A percentile compares a stretch with the other conserved stretches of the same genome.
These are phyloP conservation scores for Scylla paramamosain DNA, from an alignment of 1,140 invertebrate genomes.

Conservation along the genomic window DNA sequence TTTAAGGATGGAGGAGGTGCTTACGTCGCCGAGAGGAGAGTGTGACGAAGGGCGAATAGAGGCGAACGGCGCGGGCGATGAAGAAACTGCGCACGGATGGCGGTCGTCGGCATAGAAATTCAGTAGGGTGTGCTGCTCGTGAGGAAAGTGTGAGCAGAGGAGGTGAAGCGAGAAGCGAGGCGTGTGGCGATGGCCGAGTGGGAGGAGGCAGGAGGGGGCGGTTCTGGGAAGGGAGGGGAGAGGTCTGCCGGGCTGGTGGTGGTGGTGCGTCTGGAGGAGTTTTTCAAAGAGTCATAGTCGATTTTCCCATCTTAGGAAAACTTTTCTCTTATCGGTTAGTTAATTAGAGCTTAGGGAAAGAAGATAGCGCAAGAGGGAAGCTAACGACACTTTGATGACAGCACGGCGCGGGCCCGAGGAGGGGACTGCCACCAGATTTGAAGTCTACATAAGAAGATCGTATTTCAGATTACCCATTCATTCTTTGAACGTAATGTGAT, in stretches of 20 bases:
- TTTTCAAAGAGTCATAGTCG: constrained; percentile 15
- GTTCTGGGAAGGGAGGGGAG: background rate
- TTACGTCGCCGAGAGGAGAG: background rate
- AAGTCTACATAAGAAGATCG: background rate
- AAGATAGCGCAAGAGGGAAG: constrained; percentile 35
- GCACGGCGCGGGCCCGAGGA: background rate
- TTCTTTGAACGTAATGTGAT: background rate
- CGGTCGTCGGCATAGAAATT: too few relatives aligned
- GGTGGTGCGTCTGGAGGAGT: background rate
- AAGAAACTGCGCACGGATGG: too few relatives aligned
- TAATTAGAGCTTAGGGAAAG: constrained; percentile 43
- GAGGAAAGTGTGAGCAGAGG: background rate
- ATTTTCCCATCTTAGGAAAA: constrained; percentile 15
- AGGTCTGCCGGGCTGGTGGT: background rate
- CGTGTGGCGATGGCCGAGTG: background rate
- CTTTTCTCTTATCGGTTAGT: constrained; percentile 47
- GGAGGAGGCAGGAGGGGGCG: background rate
- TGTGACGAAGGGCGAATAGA: background rate
- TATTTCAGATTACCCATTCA: background rate
- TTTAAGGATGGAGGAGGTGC: background rate
- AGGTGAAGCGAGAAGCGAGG: background rate
- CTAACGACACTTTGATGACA: constrained; percentile 46
- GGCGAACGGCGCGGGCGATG: background rate
- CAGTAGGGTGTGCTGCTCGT: too few relatives aligned
- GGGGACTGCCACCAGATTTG: background rate